phyloP scores from a whole-genome alignment of 2,113 vertebrate species.

The Mesitornis unicolor region DNA sequence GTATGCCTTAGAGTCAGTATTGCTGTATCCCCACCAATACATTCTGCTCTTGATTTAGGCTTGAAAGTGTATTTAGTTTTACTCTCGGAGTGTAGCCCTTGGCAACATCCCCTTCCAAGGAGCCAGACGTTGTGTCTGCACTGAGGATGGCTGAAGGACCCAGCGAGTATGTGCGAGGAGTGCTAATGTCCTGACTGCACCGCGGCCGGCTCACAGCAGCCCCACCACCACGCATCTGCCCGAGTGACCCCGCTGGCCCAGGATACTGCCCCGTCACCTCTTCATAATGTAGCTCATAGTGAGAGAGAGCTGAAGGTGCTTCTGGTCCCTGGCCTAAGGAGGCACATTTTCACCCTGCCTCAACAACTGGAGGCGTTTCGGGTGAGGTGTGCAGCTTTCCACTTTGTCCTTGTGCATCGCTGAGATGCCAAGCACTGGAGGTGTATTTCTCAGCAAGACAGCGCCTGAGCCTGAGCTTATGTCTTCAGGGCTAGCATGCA shows the following conservation, averaged over 20 bases:
- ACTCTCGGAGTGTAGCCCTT: not conserved
- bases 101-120: not conserved
- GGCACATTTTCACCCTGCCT: not conserved
- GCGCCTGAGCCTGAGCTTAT: rapidly evolving
- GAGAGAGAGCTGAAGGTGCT: not conserved
- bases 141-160: not conserved
- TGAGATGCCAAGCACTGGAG: rapidly evolving
- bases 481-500: not conserved
- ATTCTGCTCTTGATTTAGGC: not conserved
- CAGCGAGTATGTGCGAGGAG: not conserved
- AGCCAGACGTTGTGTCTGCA: not conserved
- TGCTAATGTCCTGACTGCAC: not conserved
- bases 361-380: not conserved
- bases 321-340: not conserved
- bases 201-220: rapidly evolving
- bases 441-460: not conserved
- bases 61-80: conserved; percentile 3
- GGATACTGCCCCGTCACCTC: not conserved
- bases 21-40: not conserved
- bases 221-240: rapidly evolving
- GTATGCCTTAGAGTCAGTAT: not conserved
- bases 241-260: not conserved
- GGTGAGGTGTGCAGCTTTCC: not conserved
- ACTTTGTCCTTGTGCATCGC: rapidly evolving
- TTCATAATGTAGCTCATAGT: rapidly evolving